These are phyloP conservation scores for Carposina sasakii DNA, from an alignment of 1,140 invertebrate species.

Conservation along the genomic window DNA sequence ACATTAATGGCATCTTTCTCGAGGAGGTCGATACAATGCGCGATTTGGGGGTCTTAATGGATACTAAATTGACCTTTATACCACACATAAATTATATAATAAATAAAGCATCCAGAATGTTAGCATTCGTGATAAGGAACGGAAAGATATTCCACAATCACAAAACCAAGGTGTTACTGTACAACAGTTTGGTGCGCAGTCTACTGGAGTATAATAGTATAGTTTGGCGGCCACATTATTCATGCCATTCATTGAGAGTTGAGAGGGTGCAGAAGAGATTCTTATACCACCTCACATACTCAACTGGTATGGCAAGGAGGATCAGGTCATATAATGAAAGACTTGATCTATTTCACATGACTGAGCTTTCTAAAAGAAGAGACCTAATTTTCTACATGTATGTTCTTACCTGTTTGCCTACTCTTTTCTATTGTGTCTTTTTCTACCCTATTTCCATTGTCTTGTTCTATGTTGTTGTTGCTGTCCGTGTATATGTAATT, in stretches of 20 bases:
- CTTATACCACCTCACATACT: too few species aligned
- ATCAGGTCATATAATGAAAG: too few species aligned
- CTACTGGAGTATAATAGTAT: conserved; percentile 1
- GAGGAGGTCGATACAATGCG: not conserved
- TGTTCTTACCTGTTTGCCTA: too few species aligned
- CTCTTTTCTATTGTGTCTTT: too few species aligned
- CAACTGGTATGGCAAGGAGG: too few species aligned
- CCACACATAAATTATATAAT: not conserved
- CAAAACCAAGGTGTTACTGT: not conserved
- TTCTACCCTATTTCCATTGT: too few species aligned
- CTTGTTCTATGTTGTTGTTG: too few species aligned
- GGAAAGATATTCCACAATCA: not conserved
- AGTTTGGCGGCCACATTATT: conserved; percentile 1
- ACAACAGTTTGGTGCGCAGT: conserved; percentile 7
- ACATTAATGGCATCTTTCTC: not conserved
- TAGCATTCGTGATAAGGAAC: not conserved
- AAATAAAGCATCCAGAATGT: conserved; percentile 8
- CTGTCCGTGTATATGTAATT: too few species aligned
- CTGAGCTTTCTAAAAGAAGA: too few species aligned
- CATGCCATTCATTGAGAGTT: conserved; percentile 1
- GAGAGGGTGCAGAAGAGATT: conserved; percentile 9
- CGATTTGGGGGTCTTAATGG: conserved; percentile 6
- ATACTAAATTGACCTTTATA: conserved; percentile 1
- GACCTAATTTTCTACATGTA: too few species aligned
- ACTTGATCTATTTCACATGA: too few species aligned